A percentile compares a stretch with the other conserved stretches of the same genome.
Evolutionary conservation across 2,113 vertebrate genomes (phyloP).

Genomic region (Pedetes capensis): DNA sequence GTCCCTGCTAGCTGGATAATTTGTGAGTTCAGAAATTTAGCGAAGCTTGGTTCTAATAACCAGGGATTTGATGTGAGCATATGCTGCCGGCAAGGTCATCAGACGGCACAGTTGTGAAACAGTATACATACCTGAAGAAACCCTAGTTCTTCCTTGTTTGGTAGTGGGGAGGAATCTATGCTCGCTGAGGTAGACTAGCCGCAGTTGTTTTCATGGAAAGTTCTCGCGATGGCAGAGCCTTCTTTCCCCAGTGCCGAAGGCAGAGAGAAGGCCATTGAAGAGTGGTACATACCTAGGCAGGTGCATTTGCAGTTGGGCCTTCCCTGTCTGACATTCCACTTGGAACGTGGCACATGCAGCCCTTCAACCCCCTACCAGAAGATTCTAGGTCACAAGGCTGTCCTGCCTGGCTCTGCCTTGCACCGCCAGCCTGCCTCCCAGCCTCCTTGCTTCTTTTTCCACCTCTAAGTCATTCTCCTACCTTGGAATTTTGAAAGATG

Average conservation of each 20-base stretch:
- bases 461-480: background rate
- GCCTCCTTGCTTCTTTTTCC: background rate
- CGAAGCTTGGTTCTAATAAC: background rate
- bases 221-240: background rate
- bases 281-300: background rate
- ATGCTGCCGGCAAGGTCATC: background rate
- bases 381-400: background rate
- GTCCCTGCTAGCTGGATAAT: background rate
- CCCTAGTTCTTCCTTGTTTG: background rate
- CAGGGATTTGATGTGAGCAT: background rate
- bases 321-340: constrained; percentile 44
- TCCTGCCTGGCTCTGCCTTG: background rate
- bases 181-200: background rate
- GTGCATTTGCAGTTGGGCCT: constrained; percentile 49
- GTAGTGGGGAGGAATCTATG: background rate
- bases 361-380: constrained; percentile 19
- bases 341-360: background rate
- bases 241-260: background rate
- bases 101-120: background rate
- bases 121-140: background rate
- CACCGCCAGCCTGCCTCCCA: background rate
- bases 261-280: background rate
- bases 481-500: background rate
- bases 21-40: background rate
- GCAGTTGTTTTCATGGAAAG: background rate